These are phyloP conservation scores for Champsocephalus esox DNA, from an alignment of 2,797 vertebrate species.

Conservation along the genomic window DNA sequence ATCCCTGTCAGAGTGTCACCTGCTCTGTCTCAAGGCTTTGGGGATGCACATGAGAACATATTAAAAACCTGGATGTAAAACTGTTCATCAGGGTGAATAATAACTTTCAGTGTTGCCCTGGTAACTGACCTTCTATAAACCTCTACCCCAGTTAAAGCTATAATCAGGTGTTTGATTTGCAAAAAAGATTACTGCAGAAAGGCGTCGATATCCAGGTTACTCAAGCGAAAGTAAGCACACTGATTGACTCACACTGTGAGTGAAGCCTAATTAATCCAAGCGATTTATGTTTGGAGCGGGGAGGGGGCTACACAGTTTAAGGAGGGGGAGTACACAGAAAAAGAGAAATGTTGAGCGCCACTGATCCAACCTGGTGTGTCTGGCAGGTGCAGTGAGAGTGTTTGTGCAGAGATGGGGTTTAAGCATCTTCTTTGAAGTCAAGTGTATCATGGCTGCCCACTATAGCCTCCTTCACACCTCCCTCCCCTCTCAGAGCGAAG, in stretches of 20 bases:
- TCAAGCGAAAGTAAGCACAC: slow-evolving; percentile 33
- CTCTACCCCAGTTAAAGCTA: background rate
- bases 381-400: slow-evolving; percentile 67
- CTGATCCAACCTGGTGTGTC: slow-evolving; percentile 58
- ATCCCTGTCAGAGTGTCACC: slow-evolving; percentile 17
- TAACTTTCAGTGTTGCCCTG: background rate
- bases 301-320: slow-evolving; percentile 40
- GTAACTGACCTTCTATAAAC: background rate
- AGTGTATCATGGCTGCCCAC: slow-evolving; percentile 67
- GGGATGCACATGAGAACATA: background rate
- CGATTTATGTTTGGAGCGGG: slow-evolving; percentile 48
- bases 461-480: slow-evolving; percentile 54
- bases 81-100: background rate
- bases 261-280: slow-evolving; percentile 58
- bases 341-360: slow-evolving; percentile 48
- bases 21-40: background rate
- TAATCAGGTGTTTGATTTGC: slow-evolving; percentile 8
- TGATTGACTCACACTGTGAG: slow-evolving; percentile 38
- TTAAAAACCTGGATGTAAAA: background rate
- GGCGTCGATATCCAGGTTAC: slow-evolving; percentile 17
- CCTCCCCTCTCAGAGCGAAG: slow-evolving; percentile 54
- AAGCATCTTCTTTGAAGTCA: slow-evolving; percentile 75
- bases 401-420: slow-evolving; percentile 61
- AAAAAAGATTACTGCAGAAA: slow-evolving; percentile 24
- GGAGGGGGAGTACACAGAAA: slow-evolving; percentile 54